Evolutionary conservation across 2,888 invertebrate species (phyloP), one percentile per base, ranked within the genome.

Genomic region (Hypsopygia costalis): DNA sequence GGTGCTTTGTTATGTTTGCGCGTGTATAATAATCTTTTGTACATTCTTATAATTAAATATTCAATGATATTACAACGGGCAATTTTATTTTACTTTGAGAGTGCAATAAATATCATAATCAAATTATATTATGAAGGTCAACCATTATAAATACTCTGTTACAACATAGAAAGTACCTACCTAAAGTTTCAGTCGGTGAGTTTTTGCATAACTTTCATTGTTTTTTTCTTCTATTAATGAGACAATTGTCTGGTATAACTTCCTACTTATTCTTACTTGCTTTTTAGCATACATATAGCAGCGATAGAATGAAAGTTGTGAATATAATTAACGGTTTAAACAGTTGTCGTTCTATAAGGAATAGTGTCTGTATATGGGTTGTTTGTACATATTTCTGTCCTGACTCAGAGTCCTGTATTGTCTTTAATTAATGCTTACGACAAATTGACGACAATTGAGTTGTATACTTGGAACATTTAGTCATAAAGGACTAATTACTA

Each of bases 361-460:
- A 1, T 4, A 8, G 16, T 11, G 16, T 11, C 11, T 41, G 16
- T 31, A 25, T 40, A 56, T 46, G 66, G 62, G 61, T 46, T 53
- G 56, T 10, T 21, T 28, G 11, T 40, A 50, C 62, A 79, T 80
- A 58, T 47, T 59, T 71, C 44, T 30, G 10, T 5, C 52, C 62
- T 79, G 81, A 81, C 59, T 81, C 81, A 81, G 56, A 35, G 29
- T 62, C 60, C 58, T 62, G 59, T 28, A 46, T 42, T 48, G 45
- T 41, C 8, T 42, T 46, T 68, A 68, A 69, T 68, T 66, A 65
- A 64, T 60, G 47, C 58, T 52, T 52, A 43, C 56, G 49, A 41
- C 55, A 55, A 57, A 52, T 55, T 54, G 52, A 55, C 44, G 36
- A 44, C 44, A 46, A 54, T 51, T 54, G 59, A 25, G 16, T 6